Evolutionary conservation across 2,113 vertebrate species (phyloP).

Genomic region (Cyphomyrus discorhynchus): DNA sequence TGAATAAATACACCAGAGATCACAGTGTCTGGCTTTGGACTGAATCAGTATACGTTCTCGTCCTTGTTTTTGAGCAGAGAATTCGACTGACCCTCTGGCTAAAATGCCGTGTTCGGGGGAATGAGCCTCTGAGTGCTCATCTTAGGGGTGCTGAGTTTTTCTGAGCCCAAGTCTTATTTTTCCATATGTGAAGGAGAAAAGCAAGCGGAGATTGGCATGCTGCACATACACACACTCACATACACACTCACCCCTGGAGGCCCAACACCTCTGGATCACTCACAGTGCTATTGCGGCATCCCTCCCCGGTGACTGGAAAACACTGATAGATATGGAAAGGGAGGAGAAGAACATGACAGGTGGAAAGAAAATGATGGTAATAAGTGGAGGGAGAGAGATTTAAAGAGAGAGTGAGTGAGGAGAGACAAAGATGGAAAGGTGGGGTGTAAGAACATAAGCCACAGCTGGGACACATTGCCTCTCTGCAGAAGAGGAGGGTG

Average conservation of each 20-base stretch:
- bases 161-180: not conserved
- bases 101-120: not conserved
- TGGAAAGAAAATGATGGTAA: not conserved
- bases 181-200: not conserved
- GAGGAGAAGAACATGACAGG: not conserved
- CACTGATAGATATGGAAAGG: not conserved
- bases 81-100: not conserved
- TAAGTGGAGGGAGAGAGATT: not conserved
- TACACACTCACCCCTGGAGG: not conserved
- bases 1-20: not conserved
- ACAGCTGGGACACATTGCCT: not conserved
- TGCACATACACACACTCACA: not conserved
- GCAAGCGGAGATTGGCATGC: not conserved
- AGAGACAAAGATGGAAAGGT: not conserved
- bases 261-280: not conserved
- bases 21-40: not conserved
- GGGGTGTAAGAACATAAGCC: not conserved
- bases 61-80: not conserved
- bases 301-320: not conserved
- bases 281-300: not conserved
- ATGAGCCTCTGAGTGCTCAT: not conserved
- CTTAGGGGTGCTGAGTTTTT: not conserved
- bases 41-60: not conserved
- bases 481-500: not conserved
- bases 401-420: not conserved